Percentiles rank a stretch among this genome's conserved stretches.
phyloP scores from a whole-genome alignment of 2,888 invertebrate species.

The Altica lythri region DNA sequence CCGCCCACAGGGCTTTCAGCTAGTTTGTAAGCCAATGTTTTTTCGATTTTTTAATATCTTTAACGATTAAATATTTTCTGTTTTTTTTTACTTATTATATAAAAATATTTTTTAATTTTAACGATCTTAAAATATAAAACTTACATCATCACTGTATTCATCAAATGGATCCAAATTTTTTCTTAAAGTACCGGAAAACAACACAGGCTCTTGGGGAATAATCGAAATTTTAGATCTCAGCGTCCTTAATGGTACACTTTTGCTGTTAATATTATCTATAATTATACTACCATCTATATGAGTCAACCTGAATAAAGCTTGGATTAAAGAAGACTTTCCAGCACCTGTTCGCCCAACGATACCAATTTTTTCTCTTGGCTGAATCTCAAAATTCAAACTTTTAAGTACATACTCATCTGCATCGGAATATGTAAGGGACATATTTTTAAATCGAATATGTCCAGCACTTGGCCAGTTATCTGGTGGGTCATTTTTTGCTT shows the following conservation, averaged over 20 bases:
- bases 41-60: too few relatives aligned
- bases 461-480: slow-evolving; percentile 76
- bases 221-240: slow-evolving; percentile 78
- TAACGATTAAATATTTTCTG: too few relatives aligned
- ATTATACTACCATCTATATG: slow-evolving; percentile 75
- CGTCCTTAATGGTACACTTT: slow-evolving; percentile 70
- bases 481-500: slow-evolving; percentile 56
- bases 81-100: too few relatives aligned
- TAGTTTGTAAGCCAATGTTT: too few relatives aligned
- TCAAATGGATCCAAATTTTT: slow-evolving; percentile 90
- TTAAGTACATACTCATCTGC: slow-evolving; percentile 75
- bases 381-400: slow-evolving; percentile 68
- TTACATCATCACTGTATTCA: slow-evolving; percentile 72
- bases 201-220: slow-evolving; percentile 83
- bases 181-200: slow-evolving; percentile 84
- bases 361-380: slow-evolving; percentile 73
- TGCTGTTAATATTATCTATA: slow-evolving; percentile 78
- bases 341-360: slow-evolving; percentile 83
- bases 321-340: slow-evolving; percentile 76
- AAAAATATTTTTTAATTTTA: neutral
- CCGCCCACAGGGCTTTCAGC: too few relatives aligned
- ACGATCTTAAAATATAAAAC: neutral
- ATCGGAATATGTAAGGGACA: slow-evolving; percentile 73
- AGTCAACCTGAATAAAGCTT: slow-evolving; percentile 79
- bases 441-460: slow-evolving; percentile 67